Conservation (phyloP, 2,888 invertebrate species). For the Rambutsinella grinnellia region DNA sequence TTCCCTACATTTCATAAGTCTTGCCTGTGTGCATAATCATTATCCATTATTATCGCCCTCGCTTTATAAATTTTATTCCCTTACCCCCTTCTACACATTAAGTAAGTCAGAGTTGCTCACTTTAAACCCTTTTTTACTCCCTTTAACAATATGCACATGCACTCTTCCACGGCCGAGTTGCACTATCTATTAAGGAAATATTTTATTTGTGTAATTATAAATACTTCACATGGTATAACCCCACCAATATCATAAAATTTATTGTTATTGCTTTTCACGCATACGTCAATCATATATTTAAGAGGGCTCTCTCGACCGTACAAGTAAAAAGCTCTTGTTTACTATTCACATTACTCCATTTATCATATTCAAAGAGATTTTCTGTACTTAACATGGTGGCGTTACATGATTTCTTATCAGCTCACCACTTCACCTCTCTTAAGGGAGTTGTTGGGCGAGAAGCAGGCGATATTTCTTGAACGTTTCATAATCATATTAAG, state of each 20-base stretch:
- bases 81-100: not conserved
- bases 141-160: too few relatives aligned
- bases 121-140: too few relatives aligned
- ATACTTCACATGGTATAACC: conserved; percentile 47
- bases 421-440: conserved; percentile 29
- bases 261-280: conserved; percentile 45
- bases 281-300: conserved; percentile 42
- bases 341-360: conserved; percentile 15
- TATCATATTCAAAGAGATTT: conserved; percentile 30
- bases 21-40: too few relatives aligned
- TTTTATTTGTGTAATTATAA: conserved; percentile 55
- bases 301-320: too few relatives aligned
- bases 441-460: conserved; percentile 1
- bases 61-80: not conserved
- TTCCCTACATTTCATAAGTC: too few relatives aligned
- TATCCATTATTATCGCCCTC: too few relatives aligned
- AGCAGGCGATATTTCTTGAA: conserved; percentile 14
- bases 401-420: conserved; percentile 6
- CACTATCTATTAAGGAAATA: conserved; percentile 51
- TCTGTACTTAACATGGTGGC: not conserved
- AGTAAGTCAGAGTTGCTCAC: too few relatives aligned
- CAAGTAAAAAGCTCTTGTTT: too few relatives aligned
- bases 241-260: conserved; percentile 40
- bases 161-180: too few relatives aligned
- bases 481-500: conserved; percentile 36